phyloP scores from a whole-genome alignment of 2,797 vertebrate species.

The Chloroceryle inda region DNA sequence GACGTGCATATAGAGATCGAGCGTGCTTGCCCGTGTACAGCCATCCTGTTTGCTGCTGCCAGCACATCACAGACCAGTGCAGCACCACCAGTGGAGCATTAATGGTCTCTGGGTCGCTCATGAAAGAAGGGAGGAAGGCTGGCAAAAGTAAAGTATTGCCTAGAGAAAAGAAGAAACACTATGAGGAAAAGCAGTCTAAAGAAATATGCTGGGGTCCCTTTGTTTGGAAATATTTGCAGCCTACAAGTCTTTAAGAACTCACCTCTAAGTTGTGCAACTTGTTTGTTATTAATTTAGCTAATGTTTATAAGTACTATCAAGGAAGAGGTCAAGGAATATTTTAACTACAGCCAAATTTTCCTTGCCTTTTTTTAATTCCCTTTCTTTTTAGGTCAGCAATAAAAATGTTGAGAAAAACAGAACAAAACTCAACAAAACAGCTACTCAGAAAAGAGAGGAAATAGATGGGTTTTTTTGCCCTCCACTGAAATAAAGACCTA shows the following conservation, averaged over 20 bases:
- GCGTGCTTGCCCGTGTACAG: not conserved
- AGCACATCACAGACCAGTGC: not conserved
- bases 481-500: not conserved
- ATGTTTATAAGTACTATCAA: not conserved
- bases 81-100: not conserved
- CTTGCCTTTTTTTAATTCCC: not conserved
- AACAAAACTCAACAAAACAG: too few relatives aligned
- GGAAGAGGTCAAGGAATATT: not conserved
- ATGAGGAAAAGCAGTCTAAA: not conserved
- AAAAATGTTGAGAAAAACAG: not conserved
- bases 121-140: not conserved
- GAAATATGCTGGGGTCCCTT: not conserved
- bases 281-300: not conserved
- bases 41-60: not conserved
- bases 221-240: not conserved
- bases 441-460: not conserved
- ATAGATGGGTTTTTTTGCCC: not conserved
- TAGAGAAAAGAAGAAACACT: not conserved
- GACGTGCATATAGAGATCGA: rapidly evolving
- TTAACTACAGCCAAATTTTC: not conserved
- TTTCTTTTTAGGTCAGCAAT: not conserved
- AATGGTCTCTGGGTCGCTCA: not conserved
- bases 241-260: not conserved
- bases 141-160: not conserved
- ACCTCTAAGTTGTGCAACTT: not conserved